Evolutionary conservation across 2,888 invertebrate genomes (phyloP), one percentile per base, ranked within the genome.

Genomic region (Antheraea assamensis): DNA sequence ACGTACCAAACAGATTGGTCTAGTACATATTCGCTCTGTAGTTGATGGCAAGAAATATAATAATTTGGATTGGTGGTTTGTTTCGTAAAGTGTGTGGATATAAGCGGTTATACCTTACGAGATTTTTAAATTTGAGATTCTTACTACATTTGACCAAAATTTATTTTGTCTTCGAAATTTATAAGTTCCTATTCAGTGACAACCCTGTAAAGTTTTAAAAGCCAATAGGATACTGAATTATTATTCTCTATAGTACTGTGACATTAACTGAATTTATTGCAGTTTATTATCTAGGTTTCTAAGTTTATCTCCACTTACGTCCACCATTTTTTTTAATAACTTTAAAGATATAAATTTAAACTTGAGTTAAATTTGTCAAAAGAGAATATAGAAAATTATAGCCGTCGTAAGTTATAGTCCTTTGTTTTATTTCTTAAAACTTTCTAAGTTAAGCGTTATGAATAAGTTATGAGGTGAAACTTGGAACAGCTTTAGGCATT

Each of bases 381-480:
- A 30, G 13, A 47, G 42, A 70, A 17, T 3, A 10, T 27, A 27
- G 61, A 61, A 61, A 27, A 61, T 61, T 61, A 61, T 61, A 27
- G 15, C 61, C 17, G 27, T 27, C 61, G 17, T 61, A 61, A 61
- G 24, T 61, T 61, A 61, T 61, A 17, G 61, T 61, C 19, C 27
- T 61, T 27, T 61, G 61, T 61, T 61, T 61, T 19, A 10, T 10
- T 61, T 27, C 8, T 15, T 61, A 27, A 61, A 61, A 61, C 61
- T 61, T 61, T 61, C 13, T 27, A 27, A 27, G 61, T 15, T 27
- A 19, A 61, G 13, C 27, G 24, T 61, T 61, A 61, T 27, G 61
- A 61, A 27, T 61, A 61, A 58, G 58, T 58, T 58, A 58, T 58
- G 58, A 58, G 58, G n/a, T 58, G 61, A 61, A 27, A 52, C 49